Percentiles rank a stretch among this genome's conserved stretches.
Evolutionary conservation across 2,888 invertebrate genomes (phyloP).

Genomic region (Chironomus riparius): DNA sequence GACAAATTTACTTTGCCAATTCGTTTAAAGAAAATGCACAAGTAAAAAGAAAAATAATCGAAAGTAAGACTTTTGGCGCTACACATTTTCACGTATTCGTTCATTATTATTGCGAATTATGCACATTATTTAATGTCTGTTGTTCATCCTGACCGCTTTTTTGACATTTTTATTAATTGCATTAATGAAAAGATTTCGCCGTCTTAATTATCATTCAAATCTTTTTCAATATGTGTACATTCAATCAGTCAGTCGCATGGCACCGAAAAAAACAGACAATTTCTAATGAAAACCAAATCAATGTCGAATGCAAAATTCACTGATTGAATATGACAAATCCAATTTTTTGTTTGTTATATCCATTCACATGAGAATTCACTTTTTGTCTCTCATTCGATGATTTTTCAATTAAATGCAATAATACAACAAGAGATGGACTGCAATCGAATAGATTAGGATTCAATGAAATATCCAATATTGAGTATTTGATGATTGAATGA

Average conservation of each 20-base stretch:
- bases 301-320: too few relatives aligned
- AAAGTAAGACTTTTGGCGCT: neutral
- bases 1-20: neutral
- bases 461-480: too few relatives aligned
- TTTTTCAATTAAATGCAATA: conserved; percentile 21
- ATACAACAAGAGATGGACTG: conserved; percentile 10
- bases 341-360: too few relatives aligned
- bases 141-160: conserved; percentile 9
- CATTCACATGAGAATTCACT: too few relatives aligned
- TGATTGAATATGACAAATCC: too few relatives aligned
- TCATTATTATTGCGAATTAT: neutral
- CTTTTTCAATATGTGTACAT: neutral
- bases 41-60: neutral
- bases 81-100: neutral
- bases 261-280: too few relatives aligned
- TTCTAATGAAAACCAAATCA: too few relatives aligned
- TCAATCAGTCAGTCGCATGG: too few relatives aligned
- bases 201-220: conserved; percentile 24
- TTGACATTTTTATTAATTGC: neutral
- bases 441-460: neutral
- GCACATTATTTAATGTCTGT: neutral
- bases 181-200: neutral
- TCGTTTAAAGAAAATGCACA: neutral
- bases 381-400: too few relatives aligned
- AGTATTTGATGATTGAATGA: neutral